phyloP scores from a whole-genome alignment of 2,888 invertebrate species.

The Scelioninae gen. 1 region DNA sequence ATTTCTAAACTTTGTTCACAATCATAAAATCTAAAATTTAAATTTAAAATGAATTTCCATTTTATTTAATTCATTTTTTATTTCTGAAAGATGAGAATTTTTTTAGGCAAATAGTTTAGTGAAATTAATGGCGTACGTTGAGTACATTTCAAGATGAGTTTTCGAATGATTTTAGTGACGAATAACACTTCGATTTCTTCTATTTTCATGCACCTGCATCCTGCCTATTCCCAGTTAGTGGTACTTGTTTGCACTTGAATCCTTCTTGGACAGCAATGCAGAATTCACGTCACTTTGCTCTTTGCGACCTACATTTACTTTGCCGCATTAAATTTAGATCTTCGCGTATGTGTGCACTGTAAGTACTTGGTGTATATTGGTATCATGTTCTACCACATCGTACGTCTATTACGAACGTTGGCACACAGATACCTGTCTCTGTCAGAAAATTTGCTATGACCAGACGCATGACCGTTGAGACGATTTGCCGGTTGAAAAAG shows the following conservation, averaged over 20 bases:
- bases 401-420: constrained; percentile 58
- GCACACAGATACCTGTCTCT: constrained; percentile 56
- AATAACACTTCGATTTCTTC: constrained; percentile 18
- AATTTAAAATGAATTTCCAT: too few relatives aligned
- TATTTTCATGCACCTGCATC: constrained; percentile 44
- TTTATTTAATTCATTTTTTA: too few relatives aligned
- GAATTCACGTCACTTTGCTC: constrained; percentile 64
- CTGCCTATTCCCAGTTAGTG: constrained; percentile 30
- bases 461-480: constrained; percentile 44
- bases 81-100: background rate
- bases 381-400: constrained; percentile 52
- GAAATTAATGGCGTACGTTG: background rate
- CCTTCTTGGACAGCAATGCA: constrained; percentile 65
- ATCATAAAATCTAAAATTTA: too few relatives aligned
- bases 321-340: constrained; percentile 77
- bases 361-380: constrained; percentile 53
- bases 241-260: constrained; percentile 55
- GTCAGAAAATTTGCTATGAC: constrained; percentile 64
- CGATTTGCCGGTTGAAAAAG: constrained; percentile 33
- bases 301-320: constrained; percentile 76
- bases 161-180: constrained; percentile 9
- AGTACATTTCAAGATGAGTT: background rate
- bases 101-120: background rate
- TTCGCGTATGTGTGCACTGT: constrained; percentile 37
- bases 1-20: too few relatives aligned